Conservation (phyloP, 2,888 invertebrate genomes). For the Creontiades dilutus region DNA sequence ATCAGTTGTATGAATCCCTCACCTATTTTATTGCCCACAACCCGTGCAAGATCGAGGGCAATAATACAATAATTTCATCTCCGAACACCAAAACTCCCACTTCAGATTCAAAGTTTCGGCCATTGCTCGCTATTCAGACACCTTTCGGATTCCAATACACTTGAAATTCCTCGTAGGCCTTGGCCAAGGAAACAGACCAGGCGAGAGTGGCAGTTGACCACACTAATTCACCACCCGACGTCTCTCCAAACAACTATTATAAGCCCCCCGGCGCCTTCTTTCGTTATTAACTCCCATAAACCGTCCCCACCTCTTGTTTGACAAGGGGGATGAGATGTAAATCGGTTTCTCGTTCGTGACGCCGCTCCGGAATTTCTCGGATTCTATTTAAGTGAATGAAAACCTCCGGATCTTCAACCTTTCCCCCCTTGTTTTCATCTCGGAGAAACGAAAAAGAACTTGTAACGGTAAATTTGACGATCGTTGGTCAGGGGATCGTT, state of each 20-base stretch:
- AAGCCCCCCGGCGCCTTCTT: background rate
- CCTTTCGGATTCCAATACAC: too few species aligned
- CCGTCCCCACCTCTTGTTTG: constrained; percentile 12
- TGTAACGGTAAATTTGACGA: background rate
- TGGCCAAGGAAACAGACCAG: background rate
- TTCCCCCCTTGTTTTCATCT: too few species aligned
- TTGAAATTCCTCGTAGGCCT: background rate
- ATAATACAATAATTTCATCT: too few species aligned
- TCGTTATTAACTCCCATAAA: constrained; percentile 11
- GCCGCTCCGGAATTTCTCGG: constrained; percentile 8
- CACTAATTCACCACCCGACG: constrained; percentile 5
- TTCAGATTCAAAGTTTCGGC: too few species aligned
- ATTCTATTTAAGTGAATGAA: constrained; percentile 32
- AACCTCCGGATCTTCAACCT: background rate
- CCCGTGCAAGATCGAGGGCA: too few species aligned
- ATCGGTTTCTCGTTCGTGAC: background rate
- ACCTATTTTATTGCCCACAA: too few species aligned
- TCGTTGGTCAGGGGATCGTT: constrained; percentile 4
- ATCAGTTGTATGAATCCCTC: too few species aligned
- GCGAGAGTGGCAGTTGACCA: constrained; percentile 35
- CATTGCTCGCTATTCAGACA: too few species aligned
- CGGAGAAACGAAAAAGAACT: background rate
- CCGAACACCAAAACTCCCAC: too few species aligned
- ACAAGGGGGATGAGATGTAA: constrained; percentile 1
- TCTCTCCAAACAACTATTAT: constrained; percentile 11